Percentiles rank a stretch among this genome's conserved stretches.
Evolutionary conservation across 2,888 invertebrate genomes (phyloP).

Genomic region (Anorthoa munda): DNA sequence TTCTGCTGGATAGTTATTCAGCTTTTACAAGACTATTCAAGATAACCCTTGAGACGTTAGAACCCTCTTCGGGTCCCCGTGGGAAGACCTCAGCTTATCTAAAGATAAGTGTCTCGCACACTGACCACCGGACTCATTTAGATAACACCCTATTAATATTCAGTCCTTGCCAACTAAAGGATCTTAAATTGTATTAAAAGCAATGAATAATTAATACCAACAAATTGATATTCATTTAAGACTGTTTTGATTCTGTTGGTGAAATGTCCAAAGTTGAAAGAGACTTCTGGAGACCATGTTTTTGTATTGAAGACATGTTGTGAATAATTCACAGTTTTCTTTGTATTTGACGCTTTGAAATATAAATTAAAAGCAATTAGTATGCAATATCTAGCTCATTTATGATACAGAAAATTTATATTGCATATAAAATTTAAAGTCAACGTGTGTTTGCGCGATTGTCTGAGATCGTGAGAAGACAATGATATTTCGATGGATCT

Average conservation of each 20-base stretch:
- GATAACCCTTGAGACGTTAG: conserved; percentile 76
- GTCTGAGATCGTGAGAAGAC: conserved; percentile 25
- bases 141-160: conserved; percentile 66
- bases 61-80: conserved; percentile 70
- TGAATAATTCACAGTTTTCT: conserved; percentile 27
- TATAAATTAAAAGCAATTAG: conserved; percentile 22
- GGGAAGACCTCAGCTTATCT: conserved; percentile 74
- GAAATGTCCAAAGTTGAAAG: conserved; percentile 32
- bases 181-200: conserved; percentile 57
- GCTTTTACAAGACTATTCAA: conserved; percentile 77
- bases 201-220: conserved; percentile 53
- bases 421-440: conserved; percentile 5
- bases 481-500: conserved; percentile 7
- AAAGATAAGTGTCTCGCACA: conserved; percentile 71
- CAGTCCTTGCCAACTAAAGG: conserved; percentile 43
- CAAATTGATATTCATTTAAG: conserved; percentile 45
- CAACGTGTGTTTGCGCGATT: conserved; percentile 4
- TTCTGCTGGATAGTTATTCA: conserved; percentile 70
- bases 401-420: conserved; percentile 13
- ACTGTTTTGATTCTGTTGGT: conserved; percentile 43
- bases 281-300: conserved; percentile 27
- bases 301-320: conserved; percentile 14
- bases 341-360: conserved; percentile 12
- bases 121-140: conserved; percentile 74
- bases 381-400: conserved; percentile 12